Evolutionary conservation across 2,888 invertebrate species (phyloP), one percentile per base, ranked within the genome.

Genomic region (Bellardia pandia): DNA sequence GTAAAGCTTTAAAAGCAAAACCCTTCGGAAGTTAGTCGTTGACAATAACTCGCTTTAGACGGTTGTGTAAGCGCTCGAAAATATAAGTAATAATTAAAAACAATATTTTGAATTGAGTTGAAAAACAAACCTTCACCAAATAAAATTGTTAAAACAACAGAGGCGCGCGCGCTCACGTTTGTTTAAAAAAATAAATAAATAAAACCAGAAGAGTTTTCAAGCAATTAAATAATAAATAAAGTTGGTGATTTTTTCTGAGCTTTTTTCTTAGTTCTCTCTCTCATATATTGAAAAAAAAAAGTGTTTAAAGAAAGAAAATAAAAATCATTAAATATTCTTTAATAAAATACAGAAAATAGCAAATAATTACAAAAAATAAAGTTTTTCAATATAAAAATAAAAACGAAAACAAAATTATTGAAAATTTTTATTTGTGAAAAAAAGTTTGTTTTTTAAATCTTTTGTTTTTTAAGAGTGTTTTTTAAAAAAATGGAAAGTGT

Each of bases 11-110:
- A 91, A 90, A 91, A 92, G 90, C 90, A 92, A 90, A 90, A 90
- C 91, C 88, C 91, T 91, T 91, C 90, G 89, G 89, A 90, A 91
- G 91, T 93, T 91, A 93, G 92, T 93, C 90, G 91, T 90, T 91
- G 90, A 91, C 92, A 91, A 91, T 91, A 91, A 91, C 91, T 92
- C 91, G 92, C 91, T 91, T 92, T 89, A 91, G 91, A 91, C 91
- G 91, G 93, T 92, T 91, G 88, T 84, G 72, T 40, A 89, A 89
- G 88, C 89, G 90, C 88, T 92, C 37, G 37, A 37, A 66, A 48
- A 71, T 33, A n/a, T 40, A 68, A 62, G 72, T 45, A n/a, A 53
- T 64, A 60, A 9, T 45, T 13, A 16, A 60, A 58, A 51, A n/a
- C 33, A 80, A 37, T 53, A 82, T 56, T 82, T 77, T 56, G 78